Base-by-base conservation (phyloP, 2,113 vertebrate species). In the Delphinapterus leucas region DNA sequence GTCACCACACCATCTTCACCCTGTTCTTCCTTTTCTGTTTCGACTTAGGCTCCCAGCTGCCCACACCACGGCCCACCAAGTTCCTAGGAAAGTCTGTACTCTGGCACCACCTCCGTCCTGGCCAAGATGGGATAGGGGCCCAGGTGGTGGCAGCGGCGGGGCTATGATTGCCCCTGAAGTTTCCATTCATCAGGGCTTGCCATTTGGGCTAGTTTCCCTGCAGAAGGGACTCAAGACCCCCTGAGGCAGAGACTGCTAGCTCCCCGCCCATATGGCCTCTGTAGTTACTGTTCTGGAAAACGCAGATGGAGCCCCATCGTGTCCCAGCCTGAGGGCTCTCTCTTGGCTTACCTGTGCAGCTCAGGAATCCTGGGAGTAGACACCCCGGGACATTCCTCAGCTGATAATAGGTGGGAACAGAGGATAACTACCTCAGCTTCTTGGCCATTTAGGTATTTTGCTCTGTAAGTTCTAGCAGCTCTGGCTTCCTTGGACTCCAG, bases 31-130 rank as follows among this genome's bases (percentile, higher is more conserved):
- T 41, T 68, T 58, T 15, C 8, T 8, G 18, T n/a, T 58, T 58
- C 2, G 4, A 58, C 55, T 60, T 9, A 6, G 33, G 36, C 15
- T 63, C 41, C 26, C 4, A 5, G 5, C 5, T 55, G 8, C 8
- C 58, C 4, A 1, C 0, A 5, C 1, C 31, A 4, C 1, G 26
- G 12, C 15, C n/a, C 28, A 1, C 31, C 7, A n/a, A 31, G 17
- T 36, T 36, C n/a, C 55, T 18, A 28, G 65, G 26, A 65, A 93
- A 61, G 41, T 6, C 1, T 10, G 53, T 53, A 26, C 13, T 6
- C 36, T n/a, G 18, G 25, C 20, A 14, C 21, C 15, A 8, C 73
- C 36, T 81, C 65, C 81, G 31, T 17, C 25, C 68, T 68, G 84
- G 70, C 31, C 10, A 70, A 21, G 36, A 31, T 20, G 36, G 44